Conservation (phyloP, 2,888 invertebrate species). For the Argyresthia albistria region DNA sequence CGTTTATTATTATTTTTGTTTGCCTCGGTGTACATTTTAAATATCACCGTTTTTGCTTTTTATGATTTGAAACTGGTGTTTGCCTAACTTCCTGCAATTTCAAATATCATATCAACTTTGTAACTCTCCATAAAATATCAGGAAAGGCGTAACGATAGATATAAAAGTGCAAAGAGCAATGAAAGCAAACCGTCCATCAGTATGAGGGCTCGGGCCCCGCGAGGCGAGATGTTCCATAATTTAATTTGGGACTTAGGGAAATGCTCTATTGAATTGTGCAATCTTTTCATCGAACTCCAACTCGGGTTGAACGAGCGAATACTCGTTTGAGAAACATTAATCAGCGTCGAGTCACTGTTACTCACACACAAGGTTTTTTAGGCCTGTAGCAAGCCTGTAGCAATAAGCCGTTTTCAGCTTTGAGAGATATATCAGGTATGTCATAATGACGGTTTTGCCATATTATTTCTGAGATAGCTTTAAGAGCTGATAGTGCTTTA, state of each 20-base stretch:
- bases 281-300: conserved; percentile 47
- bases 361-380: no score
- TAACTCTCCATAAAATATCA: not conserved
- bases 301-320: conserved; percentile 30
- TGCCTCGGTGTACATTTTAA: no score
- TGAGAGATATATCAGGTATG: no score
- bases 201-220: conserved; percentile 38
- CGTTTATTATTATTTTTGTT: not conserved
- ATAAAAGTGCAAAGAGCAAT: conserved; percentile 30
- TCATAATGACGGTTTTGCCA: no score
- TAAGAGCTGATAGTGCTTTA: no score
- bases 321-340: conserved; percentile 10
- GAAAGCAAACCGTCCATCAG: conserved; percentile 48
- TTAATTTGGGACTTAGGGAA: conserved; percentile 71
- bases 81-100: not conserved
- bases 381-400: no score
- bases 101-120: not conserved
- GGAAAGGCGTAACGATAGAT: not conserved
- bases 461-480: no score
- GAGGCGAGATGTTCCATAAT: conserved; percentile 68
- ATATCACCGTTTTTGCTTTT: not conserved
- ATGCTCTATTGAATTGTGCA: conserved; percentile 60
- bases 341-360: not conserved
- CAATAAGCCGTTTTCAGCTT: no score
- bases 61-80: no score